These are phyloP conservation scores for Rotaria sp. DNA, from an alignment of 2,888 invertebrate species.

Conservation along the genomic window DNA sequence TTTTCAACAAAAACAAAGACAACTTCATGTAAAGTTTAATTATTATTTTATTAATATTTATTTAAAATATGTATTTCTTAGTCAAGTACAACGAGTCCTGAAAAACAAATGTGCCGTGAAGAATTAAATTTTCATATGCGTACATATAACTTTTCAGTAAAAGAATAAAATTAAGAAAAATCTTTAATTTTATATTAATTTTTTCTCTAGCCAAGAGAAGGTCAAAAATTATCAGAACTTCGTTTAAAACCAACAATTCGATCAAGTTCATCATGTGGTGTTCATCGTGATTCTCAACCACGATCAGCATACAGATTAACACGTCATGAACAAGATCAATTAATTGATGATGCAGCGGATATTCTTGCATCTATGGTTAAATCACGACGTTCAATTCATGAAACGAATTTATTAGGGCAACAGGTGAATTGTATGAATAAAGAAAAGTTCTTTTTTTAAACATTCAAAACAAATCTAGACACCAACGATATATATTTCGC, in stretches of 20 bases:
- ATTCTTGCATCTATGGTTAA: conserved; percentile 1
- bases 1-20: background rate
- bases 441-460: too few relatives aligned
- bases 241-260: background rate
- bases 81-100: background rate
- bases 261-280: background rate
- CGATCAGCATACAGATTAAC: background rate
- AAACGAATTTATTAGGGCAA: background rate
- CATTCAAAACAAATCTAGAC: background rate
- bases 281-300: background rate
- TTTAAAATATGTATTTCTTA: background rate
- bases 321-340: conserved; percentile 4
- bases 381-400: background rate
- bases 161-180: too few relatives aligned
- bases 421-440: background rate
- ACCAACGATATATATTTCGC: background rate
- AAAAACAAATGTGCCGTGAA: conserved; percentile 26
- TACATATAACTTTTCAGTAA: conserved; percentile 2
- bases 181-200: background rate
- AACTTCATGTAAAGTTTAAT: background rate
- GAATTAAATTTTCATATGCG: conserved; percentile 21
- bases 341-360: conserved; percentile 3
- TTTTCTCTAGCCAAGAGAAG: background rate
- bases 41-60: background rate
- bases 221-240: background rate